These are phyloP conservation scores for Eremophila alpestris DNA, from an alignment of 2,797 vertebrate species.

Conservation along the genomic window DNA sequence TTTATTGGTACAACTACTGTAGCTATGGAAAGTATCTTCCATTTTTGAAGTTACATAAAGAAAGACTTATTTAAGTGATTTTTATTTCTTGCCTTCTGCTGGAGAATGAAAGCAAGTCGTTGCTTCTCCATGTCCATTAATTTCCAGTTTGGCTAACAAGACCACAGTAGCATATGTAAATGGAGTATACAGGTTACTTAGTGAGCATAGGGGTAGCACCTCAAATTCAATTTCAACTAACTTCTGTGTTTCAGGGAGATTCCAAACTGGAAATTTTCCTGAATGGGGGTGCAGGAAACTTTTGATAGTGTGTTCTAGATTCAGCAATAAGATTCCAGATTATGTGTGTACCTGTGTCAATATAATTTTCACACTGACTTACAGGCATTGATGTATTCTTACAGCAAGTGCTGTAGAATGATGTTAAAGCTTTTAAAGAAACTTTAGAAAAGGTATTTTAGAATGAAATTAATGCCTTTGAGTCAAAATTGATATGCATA, in stretches of 20 bases:
- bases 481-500: neutral
- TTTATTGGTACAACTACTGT: conserved; percentile 30
- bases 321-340: conserved; percentile 16
- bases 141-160: neutral
- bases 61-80: neutral
- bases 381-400: neutral
- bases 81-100: neutral
- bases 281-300: neutral
- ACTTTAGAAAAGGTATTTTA: neutral
- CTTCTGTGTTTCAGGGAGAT: neutral
- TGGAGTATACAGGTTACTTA: neutral
- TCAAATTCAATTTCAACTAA: neutral
- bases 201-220: neutral
- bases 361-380: neutral
- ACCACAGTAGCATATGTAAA: neutral
- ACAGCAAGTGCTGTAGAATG: conserved; percentile 16
- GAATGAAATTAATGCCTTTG: neutral
- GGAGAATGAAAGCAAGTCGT: neutral
- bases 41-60: neutral
- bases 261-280: neutral
- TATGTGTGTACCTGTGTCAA: neutral
- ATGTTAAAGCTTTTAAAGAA: neutral
- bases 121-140: neutral
- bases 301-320: neutral
- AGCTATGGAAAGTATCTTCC: neutral